Evolutionary conservation across 2,113 vertebrate genomes (phyloP).

Genomic region (Scophthalmus maximus): DNA sequence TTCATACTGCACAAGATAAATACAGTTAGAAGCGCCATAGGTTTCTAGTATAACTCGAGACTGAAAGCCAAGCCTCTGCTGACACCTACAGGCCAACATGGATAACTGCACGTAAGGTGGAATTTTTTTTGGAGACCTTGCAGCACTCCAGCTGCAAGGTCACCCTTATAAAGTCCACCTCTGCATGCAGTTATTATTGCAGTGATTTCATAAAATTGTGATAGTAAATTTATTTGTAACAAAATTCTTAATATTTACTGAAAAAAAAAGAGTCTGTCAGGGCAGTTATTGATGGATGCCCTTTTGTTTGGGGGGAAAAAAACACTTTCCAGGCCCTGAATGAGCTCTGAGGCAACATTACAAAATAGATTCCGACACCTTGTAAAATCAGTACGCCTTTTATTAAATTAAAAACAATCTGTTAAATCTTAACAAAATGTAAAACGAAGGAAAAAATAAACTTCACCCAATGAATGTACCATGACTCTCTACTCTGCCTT

Average conservation of each 20-base stretch:
- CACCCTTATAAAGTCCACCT: not conserved
- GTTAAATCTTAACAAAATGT: conserved; percentile 69
- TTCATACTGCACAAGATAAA: not conserved
- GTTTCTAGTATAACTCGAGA: not conserved
- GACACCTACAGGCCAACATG: conserved; percentile 35
- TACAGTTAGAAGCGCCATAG: not conserved
- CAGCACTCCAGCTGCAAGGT: conserved; percentile 37
- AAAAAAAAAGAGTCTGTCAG: too few relatives aligned
- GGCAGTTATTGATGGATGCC: too few relatives aligned
- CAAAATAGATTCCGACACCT: conserved; percentile 20
- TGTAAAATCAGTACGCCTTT: conserved; percentile 81
- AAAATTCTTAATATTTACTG: too few relatives aligned
- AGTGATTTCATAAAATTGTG: not conserved
- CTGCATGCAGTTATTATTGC: not conserved
- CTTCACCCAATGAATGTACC: conserved; percentile 71
- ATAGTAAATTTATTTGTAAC: too few relatives aligned
- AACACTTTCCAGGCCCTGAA: not conserved
- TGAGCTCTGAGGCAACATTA: not conserved
- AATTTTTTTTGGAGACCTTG: not conserved
- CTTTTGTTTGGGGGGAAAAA: too few relatives aligned
- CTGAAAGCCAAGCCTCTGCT: conserved; percentile 1
- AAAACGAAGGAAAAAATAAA: conserved; percentile 65
- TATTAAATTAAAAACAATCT: conserved; percentile 84
- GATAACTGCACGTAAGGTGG: conserved; percentile 11
- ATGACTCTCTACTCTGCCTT: conserved; percentile 66